These are phyloP conservation scores for Deladenus siricidicola DNA, from an alignment of 2,888 invertebrate genomes.

Conservation along the genomic window DNA sequence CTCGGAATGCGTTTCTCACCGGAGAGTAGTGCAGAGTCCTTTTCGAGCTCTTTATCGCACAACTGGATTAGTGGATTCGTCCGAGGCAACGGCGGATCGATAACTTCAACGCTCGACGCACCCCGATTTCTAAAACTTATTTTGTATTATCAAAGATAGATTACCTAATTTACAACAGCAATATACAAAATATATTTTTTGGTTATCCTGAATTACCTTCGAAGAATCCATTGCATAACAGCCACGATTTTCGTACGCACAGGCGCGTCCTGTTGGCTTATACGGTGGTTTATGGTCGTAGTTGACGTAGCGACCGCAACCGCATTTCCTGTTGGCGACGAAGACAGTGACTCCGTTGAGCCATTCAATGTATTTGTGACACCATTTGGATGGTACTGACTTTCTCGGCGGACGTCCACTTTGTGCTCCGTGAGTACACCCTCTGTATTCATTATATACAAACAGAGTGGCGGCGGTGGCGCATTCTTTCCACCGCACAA, in stretches of 20 bases:
- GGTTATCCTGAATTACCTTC: neutral
- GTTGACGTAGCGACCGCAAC: conserved; percentile 6
- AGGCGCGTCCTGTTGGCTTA: conserved; percentile 12
- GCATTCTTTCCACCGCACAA: neutral
- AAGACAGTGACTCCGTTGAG: conserved; percentile 8
- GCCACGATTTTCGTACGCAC: conserved; percentile 17
- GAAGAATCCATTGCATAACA: conserved; percentile 20
- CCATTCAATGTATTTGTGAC: conserved; percentile 3
- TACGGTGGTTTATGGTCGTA: conserved; percentile 1
- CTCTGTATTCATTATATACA: conserved; percentile 70
- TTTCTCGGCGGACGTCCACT: conserved; percentile 56
- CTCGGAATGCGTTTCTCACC: neutral
- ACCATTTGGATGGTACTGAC: conserved; percentile 22
- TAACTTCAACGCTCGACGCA: conserved; percentile 21
- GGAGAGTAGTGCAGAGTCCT: neutral
- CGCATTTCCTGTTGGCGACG: conserved; percentile 11
- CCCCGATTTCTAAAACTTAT: conserved; percentile 12
- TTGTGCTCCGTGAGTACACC: conserved; percentile 80
- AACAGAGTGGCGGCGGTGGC: conserved; percentile 60
- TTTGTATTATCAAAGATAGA: too few species aligned
- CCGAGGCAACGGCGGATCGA: conserved; percentile 19
- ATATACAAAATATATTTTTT: neutral
- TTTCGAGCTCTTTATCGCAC: neutral
- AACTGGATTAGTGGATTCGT: conserved; percentile 16
- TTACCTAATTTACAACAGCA: too few species aligned